Percentiles rank a stretch among this genome's conserved stretches.
Evolutionary conservation across 64 coral and sea anemone genomes (phyloP).

Genomic region (Montipora capricornis): DNA sequence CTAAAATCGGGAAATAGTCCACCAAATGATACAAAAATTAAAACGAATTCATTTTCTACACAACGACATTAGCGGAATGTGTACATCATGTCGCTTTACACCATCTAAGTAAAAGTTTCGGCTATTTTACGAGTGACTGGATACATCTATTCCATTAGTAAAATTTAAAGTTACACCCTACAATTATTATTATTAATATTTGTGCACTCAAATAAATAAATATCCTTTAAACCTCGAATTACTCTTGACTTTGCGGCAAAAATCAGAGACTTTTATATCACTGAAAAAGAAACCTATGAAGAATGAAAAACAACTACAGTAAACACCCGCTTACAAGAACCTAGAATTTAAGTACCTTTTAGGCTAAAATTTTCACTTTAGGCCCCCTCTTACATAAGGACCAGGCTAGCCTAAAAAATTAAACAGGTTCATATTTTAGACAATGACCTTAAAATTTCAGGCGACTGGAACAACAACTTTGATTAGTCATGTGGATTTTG

Average conservation of each 20-base stretch:
- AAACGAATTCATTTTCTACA: conserved; percentile 8
- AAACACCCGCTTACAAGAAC: background rate
- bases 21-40: background rate
- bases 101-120: background rate
- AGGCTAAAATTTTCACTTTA: no score
- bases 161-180: background rate
- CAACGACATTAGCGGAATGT: background rate
- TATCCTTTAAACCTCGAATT: background rate
- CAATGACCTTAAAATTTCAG: no score
- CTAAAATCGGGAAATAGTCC: background rate
- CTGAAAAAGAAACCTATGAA: background rate
- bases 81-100: background rate
- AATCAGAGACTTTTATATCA: background rate
- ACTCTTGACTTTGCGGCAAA: background rate
- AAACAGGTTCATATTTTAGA: no score
- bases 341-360: no score
- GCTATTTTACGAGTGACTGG: background rate
- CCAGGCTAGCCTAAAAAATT: no score
- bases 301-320: conserved; percentile 7
- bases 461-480: no score
- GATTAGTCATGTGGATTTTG: no score
- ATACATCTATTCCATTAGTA: background rate
- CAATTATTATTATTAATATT: background rate
- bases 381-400: no score
- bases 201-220: conserved; percentile 41